phyloP scores from a whole-genome alignment of 2,888 invertebrate species.

The Archips crataeganus region DNA sequence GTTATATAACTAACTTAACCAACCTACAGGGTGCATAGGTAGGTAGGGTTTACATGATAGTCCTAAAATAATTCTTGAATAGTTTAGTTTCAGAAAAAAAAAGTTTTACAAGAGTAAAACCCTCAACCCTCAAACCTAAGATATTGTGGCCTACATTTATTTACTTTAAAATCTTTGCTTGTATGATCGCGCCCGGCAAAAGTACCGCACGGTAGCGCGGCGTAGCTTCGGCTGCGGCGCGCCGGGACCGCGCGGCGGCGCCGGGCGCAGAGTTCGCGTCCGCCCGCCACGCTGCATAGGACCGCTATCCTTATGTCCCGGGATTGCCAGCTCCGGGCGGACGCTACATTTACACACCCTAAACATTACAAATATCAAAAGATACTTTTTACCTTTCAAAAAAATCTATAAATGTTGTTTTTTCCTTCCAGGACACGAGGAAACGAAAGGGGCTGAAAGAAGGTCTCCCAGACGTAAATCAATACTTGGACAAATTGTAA shows the following conservation, averaged over 20 bases:
- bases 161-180: too few relatives aligned
- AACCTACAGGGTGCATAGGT: too few relatives aligned
- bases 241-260: conserved; percentile 71
- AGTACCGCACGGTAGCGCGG: conserved; percentile 69
- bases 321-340: conserved; percentile 87
- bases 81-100: too few relatives aligned
- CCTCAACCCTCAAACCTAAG: too few relatives aligned
- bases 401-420: conserved; percentile 43
- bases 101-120: too few relatives aligned
- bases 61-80: too few relatives aligned
- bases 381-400: not conserved
- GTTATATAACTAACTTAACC: too few relatives aligned
- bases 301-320: conserved; percentile 93
- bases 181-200: conserved; percentile 50
- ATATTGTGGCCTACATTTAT: too few relatives aligned
- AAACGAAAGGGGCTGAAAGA: conserved; percentile 99
- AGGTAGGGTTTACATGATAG: too few relatives aligned
- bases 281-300: conserved; percentile 88
- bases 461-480: conserved; percentile 96
- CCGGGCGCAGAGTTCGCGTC: conserved; percentile 86
- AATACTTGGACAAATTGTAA: conserved; percentile 99
- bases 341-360: conserved; percentile 67
- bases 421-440: conserved; percentile 92
- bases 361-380: not conserved
- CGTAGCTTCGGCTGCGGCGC: conserved; percentile 43